Percentiles rank a stretch among this genome's conserved stretches.
Evolutionary conservation across 2,113 vertebrate genomes (phyloP).

Genomic region (Tragulus kanchil): DNA sequence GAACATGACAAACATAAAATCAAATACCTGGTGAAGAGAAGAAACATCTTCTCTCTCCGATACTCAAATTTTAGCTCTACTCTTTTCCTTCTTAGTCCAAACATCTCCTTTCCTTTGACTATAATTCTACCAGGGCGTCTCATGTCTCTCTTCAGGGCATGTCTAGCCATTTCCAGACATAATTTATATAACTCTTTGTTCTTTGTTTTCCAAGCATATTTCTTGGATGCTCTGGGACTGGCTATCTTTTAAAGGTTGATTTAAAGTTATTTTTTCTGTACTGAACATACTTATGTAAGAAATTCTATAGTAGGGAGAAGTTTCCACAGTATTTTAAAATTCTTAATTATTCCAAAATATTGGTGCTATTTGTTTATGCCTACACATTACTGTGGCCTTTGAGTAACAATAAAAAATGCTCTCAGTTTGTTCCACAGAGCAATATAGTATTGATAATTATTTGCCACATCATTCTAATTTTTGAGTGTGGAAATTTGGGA

Average conservation of each 20-base stretch:
- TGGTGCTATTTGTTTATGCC: neutral
- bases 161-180: neutral
- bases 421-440: neutral
- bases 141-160: neutral
- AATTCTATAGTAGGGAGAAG: neutral
- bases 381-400: neutral
- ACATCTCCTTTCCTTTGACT: neutral
- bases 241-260: neutral
- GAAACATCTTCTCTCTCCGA: neutral
- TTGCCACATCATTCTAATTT: slow-evolving; percentile 28
- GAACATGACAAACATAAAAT: neutral
- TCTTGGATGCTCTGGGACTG: neutral
- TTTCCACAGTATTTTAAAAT: neutral
- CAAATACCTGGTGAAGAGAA: neutral
- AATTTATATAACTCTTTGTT: neutral
- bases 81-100: neutral
- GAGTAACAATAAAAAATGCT: slow-evolving; percentile 42
- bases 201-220: neutral
- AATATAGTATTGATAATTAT: slow-evolving; percentile 36
- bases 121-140: neutral
- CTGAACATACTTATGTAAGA: neutral
- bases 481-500: slow-evolving; percentile 39
- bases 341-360: slow-evolving; percentile 48
- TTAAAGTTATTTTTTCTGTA: neutral
- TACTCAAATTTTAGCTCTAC: neutral